These are phyloP conservation scores for Hesperophylax magnus DNA, from an alignment of 1,140 invertebrate genomes.

Conservation along the genomic window DNA sequence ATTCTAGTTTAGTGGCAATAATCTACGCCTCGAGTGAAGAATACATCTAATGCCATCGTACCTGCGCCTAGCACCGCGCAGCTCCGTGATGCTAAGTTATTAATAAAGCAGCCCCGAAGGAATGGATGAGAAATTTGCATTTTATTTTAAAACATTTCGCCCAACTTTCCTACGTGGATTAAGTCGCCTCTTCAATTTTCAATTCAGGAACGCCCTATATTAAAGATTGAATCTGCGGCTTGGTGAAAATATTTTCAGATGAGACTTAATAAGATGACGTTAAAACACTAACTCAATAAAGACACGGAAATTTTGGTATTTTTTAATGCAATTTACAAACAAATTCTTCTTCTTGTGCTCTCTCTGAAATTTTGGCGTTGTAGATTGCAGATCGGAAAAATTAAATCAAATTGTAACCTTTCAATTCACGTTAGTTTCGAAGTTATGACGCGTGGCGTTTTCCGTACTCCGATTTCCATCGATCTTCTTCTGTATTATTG, in stretches of 20 bases:
- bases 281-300: too few species aligned
- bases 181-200: conserved; percentile 17
- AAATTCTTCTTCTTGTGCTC: too few species aligned
- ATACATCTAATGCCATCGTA: background rate
- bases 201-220: background rate
- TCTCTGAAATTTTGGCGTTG: too few species aligned
- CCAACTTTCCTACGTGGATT: background rate
- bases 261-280: background rate
- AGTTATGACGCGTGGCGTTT: too few species aligned
- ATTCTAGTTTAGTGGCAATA: background rate
- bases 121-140: conserved; percentile 12
- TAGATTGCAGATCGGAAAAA: too few species aligned
- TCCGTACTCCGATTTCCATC: too few species aligned
- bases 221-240: conserved; percentile 5
- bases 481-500: too few species aligned
- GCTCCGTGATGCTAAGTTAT: conserved; percentile 1
- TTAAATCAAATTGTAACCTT: too few species aligned
- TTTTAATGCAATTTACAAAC: too few species aligned
- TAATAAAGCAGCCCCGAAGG: conserved; percentile 25
- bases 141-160: conserved; percentile 4
- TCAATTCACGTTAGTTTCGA: too few species aligned
- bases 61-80: background rate
- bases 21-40: background rate
- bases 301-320: too few species aligned
- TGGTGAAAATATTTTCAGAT: conserved; percentile 19